Conservation (phyloP, 2,113 vertebrate genomes). For the Apaloderma vittatum region DNA sequence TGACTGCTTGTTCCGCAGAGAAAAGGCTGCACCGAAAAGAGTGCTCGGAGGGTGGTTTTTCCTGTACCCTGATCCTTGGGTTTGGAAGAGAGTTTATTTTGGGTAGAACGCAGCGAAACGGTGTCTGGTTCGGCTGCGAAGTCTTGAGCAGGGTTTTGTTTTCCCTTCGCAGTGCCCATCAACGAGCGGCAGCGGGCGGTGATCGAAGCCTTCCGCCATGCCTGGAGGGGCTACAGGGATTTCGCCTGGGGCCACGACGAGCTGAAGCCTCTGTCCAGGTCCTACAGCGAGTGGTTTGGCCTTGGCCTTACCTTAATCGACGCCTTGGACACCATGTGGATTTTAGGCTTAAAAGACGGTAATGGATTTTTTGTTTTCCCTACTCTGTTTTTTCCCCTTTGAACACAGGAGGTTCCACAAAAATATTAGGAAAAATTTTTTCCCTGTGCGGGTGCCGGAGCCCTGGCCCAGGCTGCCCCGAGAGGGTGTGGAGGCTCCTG, state of each 20-base stretch:
- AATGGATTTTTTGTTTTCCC: neutral
- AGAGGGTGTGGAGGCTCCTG: too few relatives aligned
- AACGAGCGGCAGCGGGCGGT: slow-evolving; percentile 85
- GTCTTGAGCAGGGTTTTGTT: neutral
- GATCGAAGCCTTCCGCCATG: slow-evolving; percentile 90
- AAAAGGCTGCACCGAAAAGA: neutral
- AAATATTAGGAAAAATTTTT: too few relatives aligned
- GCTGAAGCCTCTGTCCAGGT: slow-evolving; percentile 92
- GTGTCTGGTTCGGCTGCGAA: neutral
- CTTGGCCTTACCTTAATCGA: slow-evolving; percentile 94
- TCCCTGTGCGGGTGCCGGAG: too few relatives aligned
- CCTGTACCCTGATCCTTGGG: neutral
- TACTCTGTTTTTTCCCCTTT: neutral
- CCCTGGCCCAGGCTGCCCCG: too few relatives aligned
- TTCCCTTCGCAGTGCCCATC: slow-evolving; percentile 47
- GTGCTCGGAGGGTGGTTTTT: neutral
- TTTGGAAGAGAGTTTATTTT: neutral
- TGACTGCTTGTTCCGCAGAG: neutral
- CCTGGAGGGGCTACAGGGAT: slow-evolving; percentile 91
- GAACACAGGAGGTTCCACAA: neutral
- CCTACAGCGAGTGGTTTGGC: slow-evolving; percentile 94
- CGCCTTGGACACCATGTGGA: slow-evolving; percentile 97
- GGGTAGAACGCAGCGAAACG: neutral
- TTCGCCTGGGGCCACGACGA: slow-evolving; percentile 97
- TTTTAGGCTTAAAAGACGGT: slow-evolving; percentile 94